Percentiles rank a stretch among this genome's conserved stretches.
Conservation (phyloP, 2,888 invertebrate species). For the Polydesmus complanatus region DNA sequence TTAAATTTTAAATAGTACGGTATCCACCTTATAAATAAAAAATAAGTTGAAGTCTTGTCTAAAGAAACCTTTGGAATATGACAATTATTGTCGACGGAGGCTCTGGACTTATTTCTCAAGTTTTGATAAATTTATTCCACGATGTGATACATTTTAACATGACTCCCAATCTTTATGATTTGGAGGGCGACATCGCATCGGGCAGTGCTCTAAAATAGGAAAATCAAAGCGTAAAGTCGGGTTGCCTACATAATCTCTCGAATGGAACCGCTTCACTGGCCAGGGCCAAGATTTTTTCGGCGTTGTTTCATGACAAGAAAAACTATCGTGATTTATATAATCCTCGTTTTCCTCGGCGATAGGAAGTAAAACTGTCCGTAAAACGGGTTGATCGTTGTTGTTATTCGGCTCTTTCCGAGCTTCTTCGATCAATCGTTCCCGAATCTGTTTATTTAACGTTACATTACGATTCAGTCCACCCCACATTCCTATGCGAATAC, state of each 20-base stretch:
- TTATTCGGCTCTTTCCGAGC: not conserved
- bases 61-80: too few species aligned
- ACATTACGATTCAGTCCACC: not conserved
- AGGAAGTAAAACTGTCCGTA: not conserved
- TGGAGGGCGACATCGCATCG: not conserved
- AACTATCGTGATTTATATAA: slow-evolving; percentile 2
- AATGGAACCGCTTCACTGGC: not conserved
- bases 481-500: slow-evolving; percentile 6
- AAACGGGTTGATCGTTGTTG: not conserved
- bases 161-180: slow-evolving; percentile 1
- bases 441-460: not conserved
- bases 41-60: too few species aligned
- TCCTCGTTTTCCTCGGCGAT: not conserved
- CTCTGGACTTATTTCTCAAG: too few species aligned
- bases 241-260: not conserved
- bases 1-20: too few species aligned
- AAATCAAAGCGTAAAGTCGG: not conserved
- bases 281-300: not conserved
- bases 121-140: too few species aligned
- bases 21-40: too few species aligned
- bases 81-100: too few species aligned
- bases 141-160: slow-evolving; percentile 2
- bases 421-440: not conserved
- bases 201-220: not conserved
- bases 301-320: not conserved